Percentiles rank a stretch among this genome's conserved stretches.
Evolutionary conservation across 2,113 vertebrate species (phyloP).

Genomic region (Lamprologus callipterus): DNA sequence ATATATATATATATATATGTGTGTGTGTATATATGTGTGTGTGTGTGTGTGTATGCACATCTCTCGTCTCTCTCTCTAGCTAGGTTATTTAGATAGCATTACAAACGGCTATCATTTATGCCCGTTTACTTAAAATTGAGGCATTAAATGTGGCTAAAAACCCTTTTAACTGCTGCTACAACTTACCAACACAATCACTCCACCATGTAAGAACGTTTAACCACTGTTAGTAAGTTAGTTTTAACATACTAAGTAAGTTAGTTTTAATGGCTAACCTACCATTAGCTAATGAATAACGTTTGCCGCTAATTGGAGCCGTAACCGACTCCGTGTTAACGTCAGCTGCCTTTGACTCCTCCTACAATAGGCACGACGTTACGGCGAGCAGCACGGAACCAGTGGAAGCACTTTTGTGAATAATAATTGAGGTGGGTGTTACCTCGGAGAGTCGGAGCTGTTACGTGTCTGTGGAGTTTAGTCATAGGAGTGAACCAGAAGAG

Average conservation of each 20-base stretch:
- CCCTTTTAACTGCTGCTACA: background rate
- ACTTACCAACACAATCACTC: background rate
- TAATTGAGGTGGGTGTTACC: background rate
- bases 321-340: background rate
- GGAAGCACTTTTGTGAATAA: background rate
- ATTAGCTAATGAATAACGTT: background rate
- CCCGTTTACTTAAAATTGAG: background rate
- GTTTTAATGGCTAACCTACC: background rate
- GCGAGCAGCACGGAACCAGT: background rate
- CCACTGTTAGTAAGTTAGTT: background rate
- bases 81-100: background rate
- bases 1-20: rapidly evolving
- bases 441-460: background rate
- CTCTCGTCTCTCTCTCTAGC: background rate
- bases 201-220: background rate
- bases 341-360: background rate
- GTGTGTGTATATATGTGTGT: rapidly evolving
- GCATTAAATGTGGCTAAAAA: background rate
- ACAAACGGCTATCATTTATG: background rate
- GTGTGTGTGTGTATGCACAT: background rate
- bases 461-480: background rate
- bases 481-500: background rate
- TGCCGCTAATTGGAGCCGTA: background rate
- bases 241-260: background rate
- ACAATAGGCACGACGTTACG: background rate